Evolutionary conservation across 2,888 invertebrate species (phyloP).

Genomic region (Caenorhabditis zanzibari): DNA sequence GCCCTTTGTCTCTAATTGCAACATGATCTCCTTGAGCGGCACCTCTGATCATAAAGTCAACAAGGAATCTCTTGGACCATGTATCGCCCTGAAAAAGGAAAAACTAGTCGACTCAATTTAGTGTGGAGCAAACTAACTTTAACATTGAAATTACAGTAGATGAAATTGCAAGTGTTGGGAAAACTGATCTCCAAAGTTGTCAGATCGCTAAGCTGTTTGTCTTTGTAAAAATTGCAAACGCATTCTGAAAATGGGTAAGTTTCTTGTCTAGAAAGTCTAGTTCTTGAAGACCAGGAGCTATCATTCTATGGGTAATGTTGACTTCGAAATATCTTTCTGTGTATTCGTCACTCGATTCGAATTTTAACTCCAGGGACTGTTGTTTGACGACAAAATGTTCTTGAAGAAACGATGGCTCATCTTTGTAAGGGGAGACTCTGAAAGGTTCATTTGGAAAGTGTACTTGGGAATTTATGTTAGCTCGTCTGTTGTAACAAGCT

Average conservation of each 20-base stretch:
- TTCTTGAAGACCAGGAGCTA: no score
- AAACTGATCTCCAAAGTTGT: neutral
- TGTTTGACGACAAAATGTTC: constrained; percentile 33
- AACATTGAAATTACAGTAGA: constrained; percentile 25
- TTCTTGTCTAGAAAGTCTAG: no score
- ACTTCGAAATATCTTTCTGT: constrained; percentile 13
- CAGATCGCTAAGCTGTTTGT: neutral
- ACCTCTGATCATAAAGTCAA: constrained; percentile 3
- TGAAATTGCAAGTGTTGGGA: constrained; percentile 10
- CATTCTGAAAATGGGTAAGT: constrained; percentile 25
- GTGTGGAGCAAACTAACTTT: neutral
- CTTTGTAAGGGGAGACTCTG: neutral
- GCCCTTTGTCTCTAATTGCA: constrained; percentile 3
- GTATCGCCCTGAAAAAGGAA: neutral
- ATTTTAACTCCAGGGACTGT: neutral
- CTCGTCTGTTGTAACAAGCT: no score
- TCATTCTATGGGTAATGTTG: neutral
- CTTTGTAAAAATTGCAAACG: constrained; percentile 6
- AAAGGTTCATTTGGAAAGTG: no score
- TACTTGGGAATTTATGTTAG: no score
- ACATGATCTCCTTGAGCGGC: constrained; percentile 4
- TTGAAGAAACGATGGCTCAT: neutral
- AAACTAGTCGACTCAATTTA: neutral
- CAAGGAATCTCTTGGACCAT: neutral
- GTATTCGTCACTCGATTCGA: neutral